Conservation (phyloP, 2,797 vertebrate genomes). For the Sebastes steindachneri region DNA sequence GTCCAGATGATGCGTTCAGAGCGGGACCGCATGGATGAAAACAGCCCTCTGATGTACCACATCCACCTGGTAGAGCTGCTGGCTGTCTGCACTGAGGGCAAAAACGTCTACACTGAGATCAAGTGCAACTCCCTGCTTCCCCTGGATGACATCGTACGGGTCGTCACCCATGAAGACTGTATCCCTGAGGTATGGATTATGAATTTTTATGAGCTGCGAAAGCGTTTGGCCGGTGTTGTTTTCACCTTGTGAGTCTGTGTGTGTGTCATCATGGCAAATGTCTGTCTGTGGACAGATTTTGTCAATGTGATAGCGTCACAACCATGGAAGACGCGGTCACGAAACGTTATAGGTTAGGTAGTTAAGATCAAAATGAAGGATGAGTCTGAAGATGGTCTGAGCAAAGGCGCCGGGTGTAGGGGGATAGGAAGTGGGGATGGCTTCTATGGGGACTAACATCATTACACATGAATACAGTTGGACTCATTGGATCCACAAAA, state of each 20-base stretch:
- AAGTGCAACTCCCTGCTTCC: constrained; percentile 99
- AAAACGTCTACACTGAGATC: constrained; percentile 98
- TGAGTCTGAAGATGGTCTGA: too few species aligned
- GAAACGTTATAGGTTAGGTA: too few species aligned
- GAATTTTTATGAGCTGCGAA: not conserved
- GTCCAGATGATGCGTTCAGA: constrained; percentile 99
- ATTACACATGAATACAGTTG: too few species aligned
- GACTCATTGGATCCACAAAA: too few species aligned
- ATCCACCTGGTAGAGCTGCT: constrained; percentile 97
- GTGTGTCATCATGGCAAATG: not conserved
- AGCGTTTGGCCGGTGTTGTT: not conserved
- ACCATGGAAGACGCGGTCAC: too few species aligned
- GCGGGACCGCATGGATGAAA: constrained; percentile 96
- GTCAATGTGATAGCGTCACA: too few species aligned
- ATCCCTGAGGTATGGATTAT: constrained; percentile 90
- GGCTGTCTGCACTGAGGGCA: constrained; percentile 97
- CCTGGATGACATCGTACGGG: constrained; percentile 95
- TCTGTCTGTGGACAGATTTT: too few species aligned
- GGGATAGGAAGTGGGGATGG: not conserved
- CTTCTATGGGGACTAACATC: not conserved
- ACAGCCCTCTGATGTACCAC: constrained; percentile 97
- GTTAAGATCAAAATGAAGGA: too few species aligned
- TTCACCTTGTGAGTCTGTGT: not conserved
- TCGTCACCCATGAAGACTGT: constrained; percentile 98
- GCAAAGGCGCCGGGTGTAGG: not conserved